Evolutionary conservation across 2,888 invertebrate species (phyloP).

Genomic region (Empis livida): DNA sequence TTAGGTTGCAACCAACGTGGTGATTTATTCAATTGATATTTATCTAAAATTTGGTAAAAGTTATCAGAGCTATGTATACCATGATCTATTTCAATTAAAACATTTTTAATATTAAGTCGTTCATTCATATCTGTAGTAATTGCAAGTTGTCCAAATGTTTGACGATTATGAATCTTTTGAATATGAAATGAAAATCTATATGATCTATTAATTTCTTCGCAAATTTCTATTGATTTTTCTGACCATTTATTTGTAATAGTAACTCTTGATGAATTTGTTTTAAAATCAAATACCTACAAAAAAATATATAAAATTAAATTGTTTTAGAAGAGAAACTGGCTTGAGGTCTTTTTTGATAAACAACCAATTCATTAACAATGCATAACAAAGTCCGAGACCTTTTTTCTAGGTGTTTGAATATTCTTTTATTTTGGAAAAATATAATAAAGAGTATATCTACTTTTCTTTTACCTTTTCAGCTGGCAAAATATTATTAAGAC

Average conservation of each 20-base stretch:
- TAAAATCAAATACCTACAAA: constrained; percentile 9
- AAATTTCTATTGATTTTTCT: constrained; percentile 5
- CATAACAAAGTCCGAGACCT: too few relatives aligned
- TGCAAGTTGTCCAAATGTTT: constrained; percentile 9
- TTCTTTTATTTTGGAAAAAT: background rate
- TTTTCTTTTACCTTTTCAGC: constrained; percentile 10
- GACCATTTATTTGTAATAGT: constrained; percentile 7
- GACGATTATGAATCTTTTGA: background rate
- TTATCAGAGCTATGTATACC: background rate
- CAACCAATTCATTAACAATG: too few relatives aligned
- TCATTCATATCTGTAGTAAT: constrained; percentile 7
- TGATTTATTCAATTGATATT: background rate
- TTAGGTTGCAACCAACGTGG: background rate
- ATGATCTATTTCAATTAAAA: constrained; percentile 6
- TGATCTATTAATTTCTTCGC: constrained; percentile 7
- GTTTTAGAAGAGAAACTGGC: too few relatives aligned
- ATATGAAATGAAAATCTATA: constrained; percentile 2
- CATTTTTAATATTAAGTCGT: constrained; percentile 4
- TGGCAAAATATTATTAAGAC: constrained; percentile 8
- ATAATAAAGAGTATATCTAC: too few relatives aligned
- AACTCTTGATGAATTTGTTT: background rate
- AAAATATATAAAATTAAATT: background rate
- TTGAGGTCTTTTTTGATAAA: too few relatives aligned
- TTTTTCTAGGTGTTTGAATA: too few relatives aligned
- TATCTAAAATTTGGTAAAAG: background rate